A percentile compares a stretch with the other conserved stretches of the same genome.
Evolutionary conservation across 2,888 invertebrate species (phyloP).

Genomic region (Congeria kusceri): DNA sequence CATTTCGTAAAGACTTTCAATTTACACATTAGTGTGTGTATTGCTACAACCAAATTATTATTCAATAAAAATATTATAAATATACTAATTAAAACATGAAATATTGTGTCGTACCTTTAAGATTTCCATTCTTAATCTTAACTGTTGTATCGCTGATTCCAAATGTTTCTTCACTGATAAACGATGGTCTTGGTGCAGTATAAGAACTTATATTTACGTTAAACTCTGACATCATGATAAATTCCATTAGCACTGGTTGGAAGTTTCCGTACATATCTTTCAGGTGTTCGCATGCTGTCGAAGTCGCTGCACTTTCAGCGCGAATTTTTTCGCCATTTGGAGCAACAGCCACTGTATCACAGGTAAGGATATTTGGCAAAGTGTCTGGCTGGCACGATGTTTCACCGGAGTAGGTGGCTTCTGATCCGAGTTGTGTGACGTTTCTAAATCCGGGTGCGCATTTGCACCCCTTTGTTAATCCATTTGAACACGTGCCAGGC

Average conservation of each 20-base stretch:
- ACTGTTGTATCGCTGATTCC: slow-evolving; percentile 32
- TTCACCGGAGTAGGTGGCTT: background rate
- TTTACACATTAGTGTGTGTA: too few relatives aligned
- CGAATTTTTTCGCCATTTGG: slow-evolving; percentile 8
- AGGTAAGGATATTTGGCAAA: slow-evolving; percentile 1
- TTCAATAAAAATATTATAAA: too few relatives aligned
- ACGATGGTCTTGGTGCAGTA: background rate
- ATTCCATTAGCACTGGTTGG: slow-evolving; percentile 2
- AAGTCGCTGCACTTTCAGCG: background rate
- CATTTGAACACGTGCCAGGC: slow-evolving; percentile 27
- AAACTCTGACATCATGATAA: slow-evolving; percentile 5
- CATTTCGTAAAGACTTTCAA: too few relatives aligned
- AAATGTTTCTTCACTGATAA: background rate
- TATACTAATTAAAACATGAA: too few relatives aligned
- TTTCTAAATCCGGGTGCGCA: slow-evolving; percentile 23
- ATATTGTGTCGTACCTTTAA: too few relatives aligned
- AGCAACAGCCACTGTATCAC: slow-evolving; percentile 5
- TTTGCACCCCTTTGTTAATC: slow-evolving; percentile 19
- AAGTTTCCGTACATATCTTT: slow-evolving; percentile 37
- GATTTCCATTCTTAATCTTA: too few relatives aligned
- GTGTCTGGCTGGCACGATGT: slow-evolving; percentile 11
- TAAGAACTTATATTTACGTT: background rate
- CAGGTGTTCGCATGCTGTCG: slow-evolving; percentile 14
- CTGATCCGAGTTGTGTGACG: too few relatives aligned
- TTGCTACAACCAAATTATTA: too few relatives aligned